phyloP scores from a whole-genome alignment of 2,113 vertebrate genomes.

The Xyrauchen texanus region DNA sequence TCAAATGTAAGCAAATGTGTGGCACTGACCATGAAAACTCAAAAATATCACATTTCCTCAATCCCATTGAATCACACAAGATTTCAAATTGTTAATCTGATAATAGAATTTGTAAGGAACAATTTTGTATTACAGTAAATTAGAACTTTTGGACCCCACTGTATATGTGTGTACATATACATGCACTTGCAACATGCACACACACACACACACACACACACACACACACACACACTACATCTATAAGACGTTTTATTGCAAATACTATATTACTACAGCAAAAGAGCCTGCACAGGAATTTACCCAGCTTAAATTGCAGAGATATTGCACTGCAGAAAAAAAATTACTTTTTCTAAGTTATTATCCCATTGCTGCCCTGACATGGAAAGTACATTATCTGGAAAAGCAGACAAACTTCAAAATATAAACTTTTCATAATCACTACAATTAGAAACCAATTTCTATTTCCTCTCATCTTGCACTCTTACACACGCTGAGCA shows the following conservation, averaged over 20 bases:
- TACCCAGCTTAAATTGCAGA: slow-evolving; percentile 1
- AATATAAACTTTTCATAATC: slow-evolving; percentile 55
- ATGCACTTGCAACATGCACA: too few relatives aligned
- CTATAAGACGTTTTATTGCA: neutral
- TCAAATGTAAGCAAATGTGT: neutral
- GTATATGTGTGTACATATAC: neutral
- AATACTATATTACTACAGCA: neutral
- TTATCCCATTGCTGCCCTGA: neutral
- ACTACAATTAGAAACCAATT: slow-evolving; percentile 23
- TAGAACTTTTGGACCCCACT: too few relatives aligned
- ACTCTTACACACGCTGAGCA: slow-evolving; percentile 48
- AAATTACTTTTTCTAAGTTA: neutral
- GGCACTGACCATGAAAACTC: neutral
- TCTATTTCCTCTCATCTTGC: slow-evolving; percentile 41
- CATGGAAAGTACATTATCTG: neutral
- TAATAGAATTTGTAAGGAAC: too few relatives aligned
- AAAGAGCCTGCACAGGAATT: neutral
- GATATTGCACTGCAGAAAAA: neutral
- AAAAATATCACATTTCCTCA: neutral
- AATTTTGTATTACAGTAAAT: too few relatives aligned
- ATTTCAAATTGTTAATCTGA: too few relatives aligned
- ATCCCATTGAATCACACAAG: too few relatives aligned
- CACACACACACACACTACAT: neutral
- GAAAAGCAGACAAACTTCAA: slow-evolving; percentile 28
- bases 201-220: too few relatives aligned